Percentiles rank a stretch among this genome's conserved stretches.
Conservation (phyloP, 2,888 invertebrate genomes). For the Pachliopta kotzebuea region DNA sequence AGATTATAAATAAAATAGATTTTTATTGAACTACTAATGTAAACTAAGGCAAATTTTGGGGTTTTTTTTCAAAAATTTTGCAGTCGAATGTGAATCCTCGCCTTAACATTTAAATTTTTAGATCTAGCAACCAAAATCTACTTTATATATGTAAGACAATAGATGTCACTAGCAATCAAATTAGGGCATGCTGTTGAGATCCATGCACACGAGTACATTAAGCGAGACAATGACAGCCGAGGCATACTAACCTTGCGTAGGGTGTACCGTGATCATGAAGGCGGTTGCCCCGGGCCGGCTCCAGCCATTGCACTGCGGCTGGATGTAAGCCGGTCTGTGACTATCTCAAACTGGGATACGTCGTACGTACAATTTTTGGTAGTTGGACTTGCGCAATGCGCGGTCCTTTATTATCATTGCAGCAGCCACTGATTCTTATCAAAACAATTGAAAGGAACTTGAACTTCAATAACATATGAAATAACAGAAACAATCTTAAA, state of each 20-base stretch:
- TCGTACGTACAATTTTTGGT: constrained; percentile 83
- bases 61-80: neutral
- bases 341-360: constrained; percentile 77
- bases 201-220: constrained; percentile 44
- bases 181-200: constrained; percentile 58
- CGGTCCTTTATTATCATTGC: constrained; percentile 63
- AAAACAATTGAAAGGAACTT: too few species aligned
- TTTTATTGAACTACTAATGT: neutral
- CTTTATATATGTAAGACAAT: constrained; percentile 37
- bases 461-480: too few species aligned
- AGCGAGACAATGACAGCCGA: accelerated
- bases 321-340: constrained; percentile 81
- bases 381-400: constrained; percentile 82
- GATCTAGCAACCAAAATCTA: constrained; percentile 29
- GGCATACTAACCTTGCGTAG: constrained; percentile 87
- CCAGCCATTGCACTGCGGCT: constrained; percentile 84
- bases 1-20: neutral
- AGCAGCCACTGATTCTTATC: too few species aligned
- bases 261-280: constrained; percentile 86
- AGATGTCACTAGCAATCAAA: constrained; percentile 59
- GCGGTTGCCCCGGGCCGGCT: constrained; percentile 83
- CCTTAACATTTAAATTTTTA: constrained; percentile 19
- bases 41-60: neutral
- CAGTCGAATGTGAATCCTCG: neutral
- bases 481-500: too few species aligned